phyloP scores from a whole-genome alignment of 2,113 vertebrate genomes.

The Chionis minor region DNA sequence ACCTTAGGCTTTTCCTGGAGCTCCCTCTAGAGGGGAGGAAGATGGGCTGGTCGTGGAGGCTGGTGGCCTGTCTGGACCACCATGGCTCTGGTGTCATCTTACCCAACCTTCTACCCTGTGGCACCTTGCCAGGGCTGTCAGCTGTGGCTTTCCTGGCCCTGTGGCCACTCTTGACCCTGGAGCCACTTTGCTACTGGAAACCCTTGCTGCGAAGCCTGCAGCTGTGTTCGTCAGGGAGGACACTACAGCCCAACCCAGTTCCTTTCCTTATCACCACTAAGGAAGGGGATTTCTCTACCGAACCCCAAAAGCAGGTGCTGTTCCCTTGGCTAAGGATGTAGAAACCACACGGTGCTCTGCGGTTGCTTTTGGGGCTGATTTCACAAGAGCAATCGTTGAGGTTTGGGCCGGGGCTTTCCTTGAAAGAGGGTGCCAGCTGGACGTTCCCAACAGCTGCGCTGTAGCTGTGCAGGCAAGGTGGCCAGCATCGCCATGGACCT shows the following conservation, averaged over 20 bases:
- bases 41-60: neutral
- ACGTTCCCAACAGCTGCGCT: rapidly evolving
- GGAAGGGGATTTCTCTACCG: neutral
- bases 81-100: neutral
- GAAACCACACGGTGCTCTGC: neutral
- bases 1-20: slow-evolving; percentile 27
- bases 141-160: neutral
- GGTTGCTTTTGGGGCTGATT: neutral
- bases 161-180: neutral
- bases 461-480: neutral
- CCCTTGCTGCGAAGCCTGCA: neutral
- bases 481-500: neutral
- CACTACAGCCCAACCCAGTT: neutral
- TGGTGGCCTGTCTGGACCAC: neutral
- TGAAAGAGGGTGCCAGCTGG: neutral
- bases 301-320: neutral
- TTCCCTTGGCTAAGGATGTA: neutral
- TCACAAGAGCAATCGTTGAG: neutral
- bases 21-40: slow-evolving; percentile 18
- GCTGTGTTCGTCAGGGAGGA: neutral
- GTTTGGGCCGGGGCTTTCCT: neutral
- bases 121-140: neutral
- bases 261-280: neutral
- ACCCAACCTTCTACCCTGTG: neutral
- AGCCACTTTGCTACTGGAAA: neutral